phyloP scores from a whole-genome alignment of 2,888 invertebrate species.

The Yponomeuta evonymella region DNA sequence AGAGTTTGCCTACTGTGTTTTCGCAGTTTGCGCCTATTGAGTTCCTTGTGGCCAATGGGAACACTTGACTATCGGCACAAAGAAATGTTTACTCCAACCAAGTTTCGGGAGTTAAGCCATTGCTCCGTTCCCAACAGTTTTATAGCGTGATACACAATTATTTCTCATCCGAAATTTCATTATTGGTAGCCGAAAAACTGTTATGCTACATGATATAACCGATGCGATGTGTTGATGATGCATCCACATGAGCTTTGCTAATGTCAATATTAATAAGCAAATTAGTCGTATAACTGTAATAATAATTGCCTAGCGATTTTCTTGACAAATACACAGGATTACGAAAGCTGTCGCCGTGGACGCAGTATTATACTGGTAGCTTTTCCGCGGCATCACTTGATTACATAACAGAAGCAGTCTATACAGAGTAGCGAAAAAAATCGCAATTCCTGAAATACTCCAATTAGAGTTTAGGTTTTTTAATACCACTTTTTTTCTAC shows the following conservation, averaged over 20 bases:
- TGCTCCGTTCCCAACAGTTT: not conserved
- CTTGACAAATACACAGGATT: not conserved
- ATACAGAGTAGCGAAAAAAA: too few relatives aligned
- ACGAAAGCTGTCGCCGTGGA: not conserved
- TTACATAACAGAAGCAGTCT: too few relatives aligned
- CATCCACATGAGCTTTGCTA: not conserved
- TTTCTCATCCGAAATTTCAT: not conserved
- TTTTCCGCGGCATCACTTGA: too few relatives aligned
- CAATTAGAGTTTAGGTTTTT: too few relatives aligned
- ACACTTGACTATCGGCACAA: not conserved
- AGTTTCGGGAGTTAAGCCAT: not conserved
- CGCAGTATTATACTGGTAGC: too few relatives aligned
- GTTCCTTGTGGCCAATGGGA: not conserved
- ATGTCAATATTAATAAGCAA: not conserved
- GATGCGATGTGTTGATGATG: not conserved
- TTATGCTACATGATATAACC: not conserved
- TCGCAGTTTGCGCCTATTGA: not conserved
- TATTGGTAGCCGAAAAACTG: not conserved
- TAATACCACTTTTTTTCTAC: too few relatives aligned
- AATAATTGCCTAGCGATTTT: not conserved
- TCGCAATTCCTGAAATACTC: too few relatives aligned
- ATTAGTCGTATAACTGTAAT: not conserved
- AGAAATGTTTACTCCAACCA: not conserved
- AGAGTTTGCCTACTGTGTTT: not conserved
- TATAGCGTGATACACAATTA: not conserved